Conservation (phyloP, 2,797 vertebrate species). For the Thunnus albacares region DNA sequence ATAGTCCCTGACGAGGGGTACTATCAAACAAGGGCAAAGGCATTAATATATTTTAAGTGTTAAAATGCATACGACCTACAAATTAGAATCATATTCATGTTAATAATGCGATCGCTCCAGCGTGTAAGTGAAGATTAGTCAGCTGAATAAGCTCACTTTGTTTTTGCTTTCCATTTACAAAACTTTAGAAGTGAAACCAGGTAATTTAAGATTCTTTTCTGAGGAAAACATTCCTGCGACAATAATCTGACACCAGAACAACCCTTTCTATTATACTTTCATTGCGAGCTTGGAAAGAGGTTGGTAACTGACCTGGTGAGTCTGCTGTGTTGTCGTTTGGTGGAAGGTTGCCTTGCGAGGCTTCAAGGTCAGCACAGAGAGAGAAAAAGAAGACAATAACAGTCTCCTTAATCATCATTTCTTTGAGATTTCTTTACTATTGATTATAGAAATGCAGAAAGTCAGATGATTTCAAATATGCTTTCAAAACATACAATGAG, state of each 20-base stretch:
- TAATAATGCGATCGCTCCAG: neutral
- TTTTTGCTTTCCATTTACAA: neutral
- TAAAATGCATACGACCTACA: neutral
- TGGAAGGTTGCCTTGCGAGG: slow-evolving; percentile 31
- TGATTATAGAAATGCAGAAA: slow-evolving; percentile 19
- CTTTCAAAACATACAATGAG: neutral
- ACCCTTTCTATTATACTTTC: neutral
- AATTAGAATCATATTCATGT: neutral
- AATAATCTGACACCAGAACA: neutral
- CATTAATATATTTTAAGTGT: neutral
- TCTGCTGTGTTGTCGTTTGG: slow-evolving; percentile 47
- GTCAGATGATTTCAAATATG: neutral
- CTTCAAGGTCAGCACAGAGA: slow-evolving; percentile 33
- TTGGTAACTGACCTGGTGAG: slow-evolving; percentile 66
- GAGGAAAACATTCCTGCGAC: neutral
- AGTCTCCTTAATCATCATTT: neutral
- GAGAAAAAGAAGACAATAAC: slow-evolving; percentile 1
- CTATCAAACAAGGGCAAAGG: slow-evolving; percentile 51
- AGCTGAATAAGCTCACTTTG: neutral
- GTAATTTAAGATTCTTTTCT: neutral
- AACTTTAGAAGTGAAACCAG: neutral
- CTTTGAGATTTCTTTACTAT: neutral
- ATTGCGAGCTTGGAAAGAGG: neutral
- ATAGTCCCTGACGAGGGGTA: slow-evolving; percentile 64
- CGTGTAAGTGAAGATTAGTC: neutral